Conservation (phyloP, 1,140 invertebrate species). For the Musca domestica region DNA sequence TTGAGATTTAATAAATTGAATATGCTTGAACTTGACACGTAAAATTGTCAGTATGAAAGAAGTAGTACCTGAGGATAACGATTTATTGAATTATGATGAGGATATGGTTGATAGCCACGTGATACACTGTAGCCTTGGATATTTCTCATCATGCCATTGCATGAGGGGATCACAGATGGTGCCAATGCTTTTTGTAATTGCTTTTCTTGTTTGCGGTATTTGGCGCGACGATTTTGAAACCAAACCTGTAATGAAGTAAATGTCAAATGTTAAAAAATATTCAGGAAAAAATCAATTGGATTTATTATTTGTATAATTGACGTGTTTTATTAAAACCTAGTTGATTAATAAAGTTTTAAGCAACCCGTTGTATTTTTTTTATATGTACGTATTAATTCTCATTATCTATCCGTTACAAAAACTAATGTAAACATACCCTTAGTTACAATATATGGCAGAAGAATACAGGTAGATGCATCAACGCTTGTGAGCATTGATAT, state of each 20-base stretch:
- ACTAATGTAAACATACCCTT: too few species aligned
- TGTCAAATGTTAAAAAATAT: not conserved
- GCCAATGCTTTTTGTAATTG: conserved; percentile 93
- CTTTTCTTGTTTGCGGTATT: conserved; percentile 97
- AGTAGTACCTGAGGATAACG: conserved; percentile 83
- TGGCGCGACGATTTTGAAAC: conserved; percentile 98
- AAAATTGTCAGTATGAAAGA: not conserved
- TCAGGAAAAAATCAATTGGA: too few species aligned
- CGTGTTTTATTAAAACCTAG: too few species aligned
- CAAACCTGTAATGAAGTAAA: conserved; percentile 43
- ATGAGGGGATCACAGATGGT: conserved; percentile 84
- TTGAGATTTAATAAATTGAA: not conserved
- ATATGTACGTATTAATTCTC: too few species aligned
- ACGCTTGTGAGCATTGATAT: too few species aligned
- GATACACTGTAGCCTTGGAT: conserved; percentile 84
- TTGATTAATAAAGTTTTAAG: too few species aligned
- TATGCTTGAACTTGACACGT: not conserved
- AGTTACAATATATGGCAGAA: too few species aligned
- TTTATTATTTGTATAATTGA: too few species aligned
- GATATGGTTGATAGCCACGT: conserved; percentile 89
- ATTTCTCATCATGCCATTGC: conserved; percentile 95
- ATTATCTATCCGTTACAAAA: too few species aligned
- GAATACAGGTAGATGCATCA: too few species aligned
- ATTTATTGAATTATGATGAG: conserved; percentile 88
- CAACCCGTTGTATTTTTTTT: too few species aligned